These are phyloP conservation scores for Rhopalosiphum padi DNA, from an alignment of 1,140 invertebrate genomes.

Conservation along the genomic window DNA sequence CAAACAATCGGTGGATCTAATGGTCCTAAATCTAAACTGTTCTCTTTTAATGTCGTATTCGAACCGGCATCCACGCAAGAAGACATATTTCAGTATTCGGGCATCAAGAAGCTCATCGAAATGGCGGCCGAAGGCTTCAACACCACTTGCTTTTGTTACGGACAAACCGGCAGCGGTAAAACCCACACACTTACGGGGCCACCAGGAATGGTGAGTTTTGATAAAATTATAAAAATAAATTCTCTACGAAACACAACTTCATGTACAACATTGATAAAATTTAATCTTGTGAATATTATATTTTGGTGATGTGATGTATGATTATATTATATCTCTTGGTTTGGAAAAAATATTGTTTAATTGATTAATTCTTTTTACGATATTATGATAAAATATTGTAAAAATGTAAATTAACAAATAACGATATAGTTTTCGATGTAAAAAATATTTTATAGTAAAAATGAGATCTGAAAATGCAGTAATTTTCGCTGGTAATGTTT, in stretches of 20 bases:
- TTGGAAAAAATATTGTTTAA: neutral
- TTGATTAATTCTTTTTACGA: neutral
- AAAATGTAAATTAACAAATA: neutral
- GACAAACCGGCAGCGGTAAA: slow-evolving; percentile 96
- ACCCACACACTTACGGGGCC: slow-evolving; percentile 94
- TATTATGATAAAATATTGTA: neutral
- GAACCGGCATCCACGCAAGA: slow-evolving; percentile 84
- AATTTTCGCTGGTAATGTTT: neutral
- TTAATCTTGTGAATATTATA: neutral
- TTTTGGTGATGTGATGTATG: neutral
- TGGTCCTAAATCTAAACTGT: slow-evolving; percentile 76
- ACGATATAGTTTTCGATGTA: neutral
- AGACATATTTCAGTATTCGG: slow-evolving; percentile 69
- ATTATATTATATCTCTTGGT: neutral
- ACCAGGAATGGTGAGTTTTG: slow-evolving; percentile 75
- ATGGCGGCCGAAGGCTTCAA: slow-evolving; percentile 94
- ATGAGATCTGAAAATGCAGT: neutral
- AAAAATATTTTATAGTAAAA: neutral
- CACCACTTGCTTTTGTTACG: slow-evolving; percentile 94
- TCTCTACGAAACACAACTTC: neutral
- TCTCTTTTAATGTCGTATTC: slow-evolving; percentile 89
- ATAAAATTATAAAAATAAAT: neutral
- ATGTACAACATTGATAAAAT: neutral
- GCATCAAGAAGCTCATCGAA: slow-evolving; percentile 84
- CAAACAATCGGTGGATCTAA: slow-evolving; percentile 60